Conservation (phyloP, 2,113 vertebrate species). For the Delphinapterus leucas region DNA sequence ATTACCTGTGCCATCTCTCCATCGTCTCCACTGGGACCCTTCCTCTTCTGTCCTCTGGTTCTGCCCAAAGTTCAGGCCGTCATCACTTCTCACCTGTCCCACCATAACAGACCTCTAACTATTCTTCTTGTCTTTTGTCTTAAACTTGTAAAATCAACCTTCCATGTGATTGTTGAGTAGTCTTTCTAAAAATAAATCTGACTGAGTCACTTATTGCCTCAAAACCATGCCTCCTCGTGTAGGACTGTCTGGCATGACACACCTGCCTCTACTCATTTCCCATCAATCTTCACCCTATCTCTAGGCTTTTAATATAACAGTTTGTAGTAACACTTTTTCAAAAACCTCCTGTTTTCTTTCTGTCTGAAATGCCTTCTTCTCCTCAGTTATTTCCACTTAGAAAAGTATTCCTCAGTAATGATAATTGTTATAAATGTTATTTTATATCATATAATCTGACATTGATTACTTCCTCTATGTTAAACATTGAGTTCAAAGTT, state of each 20-base stretch:
- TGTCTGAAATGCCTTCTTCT: neutral
- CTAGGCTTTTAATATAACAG: neutral
- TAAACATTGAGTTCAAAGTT: neutral
- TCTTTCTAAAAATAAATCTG: slow-evolving; percentile 4
- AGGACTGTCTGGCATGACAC: neutral
- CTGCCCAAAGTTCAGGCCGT: neutral
- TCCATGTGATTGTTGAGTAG: neutral
- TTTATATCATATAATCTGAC: neutral
- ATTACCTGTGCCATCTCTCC: neutral
- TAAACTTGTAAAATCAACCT: neutral
- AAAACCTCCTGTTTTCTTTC: neutral
- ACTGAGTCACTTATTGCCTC: neutral
- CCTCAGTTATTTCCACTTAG: neutral
- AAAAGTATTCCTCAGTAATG: neutral
- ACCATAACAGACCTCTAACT: neutral
- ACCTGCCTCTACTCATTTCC: neutral
- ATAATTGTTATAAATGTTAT: neutral
- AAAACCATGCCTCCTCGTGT: neutral
- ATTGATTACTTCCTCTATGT: neutral
- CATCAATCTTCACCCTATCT: neutral
- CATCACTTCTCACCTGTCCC: neutral
- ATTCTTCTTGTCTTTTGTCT: neutral
- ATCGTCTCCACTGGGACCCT: fast-evolving
- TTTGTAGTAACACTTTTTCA: neutral
- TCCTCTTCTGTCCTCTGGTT: neutral